Evolutionary conservation across 2,797 vertebrate genomes (phyloP).

Genomic region (Furcifer pardalis): DNA sequence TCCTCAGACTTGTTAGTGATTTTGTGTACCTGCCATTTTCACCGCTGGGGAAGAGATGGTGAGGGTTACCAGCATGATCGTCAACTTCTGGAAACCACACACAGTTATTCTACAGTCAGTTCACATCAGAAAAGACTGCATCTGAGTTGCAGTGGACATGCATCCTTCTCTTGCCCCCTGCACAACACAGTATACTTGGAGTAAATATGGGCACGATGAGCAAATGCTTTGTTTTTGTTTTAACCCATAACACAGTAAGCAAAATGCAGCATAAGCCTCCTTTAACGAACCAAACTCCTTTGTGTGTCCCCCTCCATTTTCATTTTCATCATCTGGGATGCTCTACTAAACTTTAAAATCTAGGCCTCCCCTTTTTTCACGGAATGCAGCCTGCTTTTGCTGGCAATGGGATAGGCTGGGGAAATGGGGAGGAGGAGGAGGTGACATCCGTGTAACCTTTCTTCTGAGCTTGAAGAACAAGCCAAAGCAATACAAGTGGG

Average conservation of each 20-base stretch:
- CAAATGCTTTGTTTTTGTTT: background rate
- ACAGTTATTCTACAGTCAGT: no score
- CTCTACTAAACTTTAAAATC: conserved; percentile 20
- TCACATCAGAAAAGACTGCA: no score
- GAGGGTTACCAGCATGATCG: no score
- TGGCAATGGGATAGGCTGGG: background rate
- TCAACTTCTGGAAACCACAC: no score
- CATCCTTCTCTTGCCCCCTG: no score
- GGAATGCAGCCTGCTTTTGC: conserved; percentile 13
- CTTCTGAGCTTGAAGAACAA: conserved; percentile 52
- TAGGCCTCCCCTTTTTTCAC: conserved; percentile 16
- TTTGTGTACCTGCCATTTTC: background rate
- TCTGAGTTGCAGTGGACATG: no score
- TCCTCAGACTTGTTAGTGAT: background rate
- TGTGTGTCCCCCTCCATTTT: conserved; percentile 15
- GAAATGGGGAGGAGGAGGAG: conserved; percentile 48
- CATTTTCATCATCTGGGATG: conserved; percentile 21
- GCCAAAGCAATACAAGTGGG: conserved; percentile 56
- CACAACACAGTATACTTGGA: no score
- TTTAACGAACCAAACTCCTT: background rate
- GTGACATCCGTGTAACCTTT: conserved; percentile 65
- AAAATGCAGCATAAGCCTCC: background rate
- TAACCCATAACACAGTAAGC: background rate
- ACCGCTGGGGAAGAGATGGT: background rate
- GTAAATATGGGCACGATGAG: background rate